phyloP scores from a whole-genome alignment of 2,113 vertebrate genomes.

The Eupsittula cactorum region DNA sequence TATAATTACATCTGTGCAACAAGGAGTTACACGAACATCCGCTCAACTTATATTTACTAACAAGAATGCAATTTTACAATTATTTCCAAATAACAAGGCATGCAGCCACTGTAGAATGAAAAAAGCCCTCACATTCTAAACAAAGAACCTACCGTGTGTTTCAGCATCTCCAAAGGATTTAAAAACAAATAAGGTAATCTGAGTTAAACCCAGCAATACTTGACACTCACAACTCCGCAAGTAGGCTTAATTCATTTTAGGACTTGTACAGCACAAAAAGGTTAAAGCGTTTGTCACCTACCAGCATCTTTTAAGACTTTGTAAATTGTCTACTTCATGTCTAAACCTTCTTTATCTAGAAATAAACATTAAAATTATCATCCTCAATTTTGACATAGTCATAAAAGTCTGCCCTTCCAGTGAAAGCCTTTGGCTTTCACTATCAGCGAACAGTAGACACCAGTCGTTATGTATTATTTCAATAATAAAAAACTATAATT shows the following conservation, averaged over 20 bases:
- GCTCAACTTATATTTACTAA: background rate
- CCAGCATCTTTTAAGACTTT: background rate
- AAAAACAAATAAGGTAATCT: background rate
- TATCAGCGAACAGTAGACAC: background rate
- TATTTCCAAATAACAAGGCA: background rate
- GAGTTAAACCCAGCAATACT: background rate
- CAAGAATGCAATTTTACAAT: background rate
- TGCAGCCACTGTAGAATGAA: background rate
- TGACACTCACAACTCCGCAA: background rate
- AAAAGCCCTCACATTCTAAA: background rate
- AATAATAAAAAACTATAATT: background rate
- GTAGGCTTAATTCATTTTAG: background rate
- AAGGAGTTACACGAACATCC: background rate
- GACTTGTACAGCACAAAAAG: background rate
- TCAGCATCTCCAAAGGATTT: background rate
- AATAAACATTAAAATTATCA: background rate
- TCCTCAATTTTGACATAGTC: background rate
- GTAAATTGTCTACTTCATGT: background rate
- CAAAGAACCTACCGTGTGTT: background rate
- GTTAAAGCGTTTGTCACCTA: background rate
- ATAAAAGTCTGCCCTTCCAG: background rate
- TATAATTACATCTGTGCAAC: background rate
- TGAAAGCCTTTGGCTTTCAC: background rate
- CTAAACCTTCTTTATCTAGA: background rate
- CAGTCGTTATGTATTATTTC: background rate